Evolutionary conservation across 1,140 invertebrate species (phyloP).

Genomic region (Eriocheir sinensis): DNA sequence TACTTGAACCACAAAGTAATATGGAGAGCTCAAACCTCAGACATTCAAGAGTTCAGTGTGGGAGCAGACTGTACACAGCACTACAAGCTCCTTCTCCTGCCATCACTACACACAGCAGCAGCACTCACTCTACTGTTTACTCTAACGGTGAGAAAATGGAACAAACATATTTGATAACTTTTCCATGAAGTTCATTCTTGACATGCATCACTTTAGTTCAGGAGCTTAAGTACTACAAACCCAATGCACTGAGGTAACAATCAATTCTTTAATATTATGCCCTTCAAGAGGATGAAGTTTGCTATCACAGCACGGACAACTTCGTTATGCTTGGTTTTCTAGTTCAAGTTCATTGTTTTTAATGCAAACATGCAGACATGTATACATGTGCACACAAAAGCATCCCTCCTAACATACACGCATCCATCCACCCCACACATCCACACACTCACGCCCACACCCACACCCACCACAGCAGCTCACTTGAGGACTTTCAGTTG

Average conservation of each 20-base stretch:
- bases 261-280: background rate
- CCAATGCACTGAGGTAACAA: background rate
- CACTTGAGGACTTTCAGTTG: background rate
- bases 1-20: background rate
- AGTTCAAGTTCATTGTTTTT: too few relatives aligned
- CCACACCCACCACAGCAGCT: too few relatives aligned
- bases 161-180: too few relatives aligned
- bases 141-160: background rate
- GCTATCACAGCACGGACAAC: conserved; percentile 29
- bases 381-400: too few relatives aligned
- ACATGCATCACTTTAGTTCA: too few relatives aligned
- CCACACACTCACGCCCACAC: too few relatives aligned
- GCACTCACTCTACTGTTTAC: background rate
- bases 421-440: too few relatives aligned
- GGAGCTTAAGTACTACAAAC: background rate
- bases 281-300: background rate
- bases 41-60: background rate
- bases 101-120: background rate
- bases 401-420: too few relatives aligned
- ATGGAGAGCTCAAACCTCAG: too few relatives aligned
- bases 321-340: background rate
- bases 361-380: too few relatives aligned
- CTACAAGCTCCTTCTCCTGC: background rate
- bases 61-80: too few relatives aligned
- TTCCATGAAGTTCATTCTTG: too few relatives aligned